A percentile compares a stretch with the other conserved stretches of the same genome.
Conservation (phyloP, 2,888 invertebrate species). For the Timema podura region DNA sequence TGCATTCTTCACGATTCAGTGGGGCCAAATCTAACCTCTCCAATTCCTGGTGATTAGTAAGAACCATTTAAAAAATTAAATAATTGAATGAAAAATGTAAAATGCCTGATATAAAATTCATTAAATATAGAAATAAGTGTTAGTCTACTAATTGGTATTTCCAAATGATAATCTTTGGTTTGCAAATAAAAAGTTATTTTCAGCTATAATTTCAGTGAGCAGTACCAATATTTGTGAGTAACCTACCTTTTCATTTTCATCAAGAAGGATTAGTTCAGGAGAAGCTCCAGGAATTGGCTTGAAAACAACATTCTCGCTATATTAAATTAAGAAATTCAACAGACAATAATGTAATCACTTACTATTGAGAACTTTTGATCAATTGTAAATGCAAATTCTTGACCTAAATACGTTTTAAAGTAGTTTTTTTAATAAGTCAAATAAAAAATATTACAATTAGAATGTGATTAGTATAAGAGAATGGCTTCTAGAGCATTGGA, state of each 20-base stretch:
- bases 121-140: neutral
- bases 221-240: neutral
- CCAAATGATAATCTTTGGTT: neutral
- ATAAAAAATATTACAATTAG: too few species aligned
- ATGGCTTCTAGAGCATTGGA: too few species aligned
- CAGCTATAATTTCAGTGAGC: neutral
- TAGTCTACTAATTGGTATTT: neutral
- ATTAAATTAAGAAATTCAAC: constrained; percentile 26
- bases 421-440: too few species aligned
- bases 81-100: constrained; percentile 16
- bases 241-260: constrained; percentile 49
- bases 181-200: constrained; percentile 1
- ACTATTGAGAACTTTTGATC: too few species aligned
- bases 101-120: neutral
- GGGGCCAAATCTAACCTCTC: constrained; percentile 58
- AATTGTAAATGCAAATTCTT: too few species aligned
- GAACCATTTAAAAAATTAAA: neutral
- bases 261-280: constrained; percentile 60
- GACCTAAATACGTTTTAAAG: too few species aligned
- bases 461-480: too few species aligned
- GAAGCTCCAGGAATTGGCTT: constrained; percentile 62
- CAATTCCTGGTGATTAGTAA: constrained; percentile 46
- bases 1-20: constrained; percentile 61
- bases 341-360: too few species aligned
- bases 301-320: constrained; percentile 53